Base-by-base conservation (phyloP, 2,888 invertebrate genomes). In the Syrista parreyssii region DNA sequence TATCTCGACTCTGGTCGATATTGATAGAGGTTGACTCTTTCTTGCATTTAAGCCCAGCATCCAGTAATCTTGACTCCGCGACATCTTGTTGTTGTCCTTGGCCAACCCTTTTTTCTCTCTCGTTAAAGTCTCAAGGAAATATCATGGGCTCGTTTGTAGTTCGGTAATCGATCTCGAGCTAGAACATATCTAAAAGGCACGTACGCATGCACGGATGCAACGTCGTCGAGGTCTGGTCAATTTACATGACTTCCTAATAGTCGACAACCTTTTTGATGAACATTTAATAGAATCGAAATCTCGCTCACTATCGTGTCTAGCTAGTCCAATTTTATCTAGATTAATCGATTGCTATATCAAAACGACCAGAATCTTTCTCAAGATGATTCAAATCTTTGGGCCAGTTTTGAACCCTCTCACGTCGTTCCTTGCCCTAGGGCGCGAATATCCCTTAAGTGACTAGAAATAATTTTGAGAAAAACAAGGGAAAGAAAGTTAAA, bases 321-420 rank as follows among this genome's bases (percentile, higher is more conserved):
- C 79, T 83, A 83, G 82, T 84, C 83, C 85, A 87, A 87, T 81
- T 80, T 82, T 85, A 86, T 82, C 81, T 84, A 84, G 84, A 85
- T 23, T 55, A 55, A 55, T 55, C 23, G 55, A 55, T 55, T 55
- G 55, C 55, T 55, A 55, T 74, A 35, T 33, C 30, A 74, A 36
- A 36, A 74, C 33, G 36, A 74, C 75, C 31, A 68, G 55, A 33
- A 74, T 74, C 31, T 23, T 75, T 75, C 75, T 68, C 75, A 0
- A 69, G 55, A 55, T 23, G 55, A 55, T 9, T 9, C 23, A 55
- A 55, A 15, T 55, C 55, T 9, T 55, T 23, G 55, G 55, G 55
- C 23, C 55, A 55, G 23, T 55, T 55, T 55, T 55, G 55, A 55
- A 23, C 23, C 55, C 55, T 55, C 9, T 55, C 55, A 23, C 55